These are phyloP conservation scores for Halcyon malimbica DNA, from an alignment of 2,113 vertebrate genomes.

Conservation along the genomic window DNA sequence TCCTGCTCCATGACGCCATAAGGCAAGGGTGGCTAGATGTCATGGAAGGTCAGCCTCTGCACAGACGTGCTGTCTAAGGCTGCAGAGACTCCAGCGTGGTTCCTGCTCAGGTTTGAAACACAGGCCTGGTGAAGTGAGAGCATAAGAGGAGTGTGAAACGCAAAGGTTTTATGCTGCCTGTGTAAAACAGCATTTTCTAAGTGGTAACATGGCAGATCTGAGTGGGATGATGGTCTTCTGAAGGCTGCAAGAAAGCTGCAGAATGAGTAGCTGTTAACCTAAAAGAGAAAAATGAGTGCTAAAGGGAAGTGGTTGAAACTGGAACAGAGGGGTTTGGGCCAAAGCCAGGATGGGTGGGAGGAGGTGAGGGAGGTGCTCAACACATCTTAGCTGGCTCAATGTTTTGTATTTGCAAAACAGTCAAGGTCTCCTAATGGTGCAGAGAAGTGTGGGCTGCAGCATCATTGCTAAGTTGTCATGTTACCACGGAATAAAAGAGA, in stretches of 20 bases:
- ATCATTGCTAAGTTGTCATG: not conserved
- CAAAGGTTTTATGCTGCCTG: not conserved
- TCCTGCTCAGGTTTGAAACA: not conserved
- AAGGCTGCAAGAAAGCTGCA: not conserved
- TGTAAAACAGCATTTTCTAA: conserved; percentile 7
- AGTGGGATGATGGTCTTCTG: conserved; percentile 23
- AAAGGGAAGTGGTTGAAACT: not conserved
- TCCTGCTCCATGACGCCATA: not conserved
- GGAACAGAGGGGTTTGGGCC: conserved; percentile 1
- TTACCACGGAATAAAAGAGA: conserved; percentile 6
- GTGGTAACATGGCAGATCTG: not conserved
- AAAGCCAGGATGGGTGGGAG: conserved; percentile 10
- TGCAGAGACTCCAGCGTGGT: not conserved
- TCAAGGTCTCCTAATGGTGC: conserved; percentile 11
- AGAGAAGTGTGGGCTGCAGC: conserved; percentile 7
- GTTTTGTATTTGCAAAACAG: conserved; percentile 42
- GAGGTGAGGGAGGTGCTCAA: conserved; percentile 19
- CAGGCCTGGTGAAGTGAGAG: not conserved
- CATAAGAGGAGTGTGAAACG: not conserved
- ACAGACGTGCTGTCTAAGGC: accelerated
- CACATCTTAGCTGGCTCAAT: not conserved
- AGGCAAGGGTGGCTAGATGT: not conserved
- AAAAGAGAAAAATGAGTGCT: conserved; percentile 10
- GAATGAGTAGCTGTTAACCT: not conserved
- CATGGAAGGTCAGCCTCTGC: not conserved